Conservation (phyloP, 2,888 invertebrate genomes). For the Carterocephalus palaemon region DNA sequence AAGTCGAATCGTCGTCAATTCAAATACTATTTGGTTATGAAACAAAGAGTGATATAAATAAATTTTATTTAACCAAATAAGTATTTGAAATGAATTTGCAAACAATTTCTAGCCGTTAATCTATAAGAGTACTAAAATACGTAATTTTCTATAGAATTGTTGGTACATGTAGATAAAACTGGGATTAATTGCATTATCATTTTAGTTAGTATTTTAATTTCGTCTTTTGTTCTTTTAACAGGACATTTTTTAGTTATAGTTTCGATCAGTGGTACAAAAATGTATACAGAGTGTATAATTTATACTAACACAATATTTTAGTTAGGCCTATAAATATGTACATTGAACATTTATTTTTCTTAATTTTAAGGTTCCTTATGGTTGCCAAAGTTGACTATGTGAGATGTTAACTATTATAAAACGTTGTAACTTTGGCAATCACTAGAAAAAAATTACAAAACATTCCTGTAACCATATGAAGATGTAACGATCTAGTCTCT, state of each 20-base stretch:
- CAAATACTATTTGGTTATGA: constrained; percentile 18
- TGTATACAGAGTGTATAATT: not conserved
- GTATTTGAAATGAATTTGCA: constrained; percentile 10
- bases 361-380: constrained; percentile 10
- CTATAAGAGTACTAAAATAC: constrained; percentile 24
- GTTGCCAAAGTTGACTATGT: constrained; percentile 22
- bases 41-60: constrained; percentile 7
- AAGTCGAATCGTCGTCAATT: not conserved
- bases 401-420: constrained; percentile 34
- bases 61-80: not conserved
- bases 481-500: constrained; percentile 33
- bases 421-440: constrained; percentile 28
- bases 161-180: constrained; percentile 18
- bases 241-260: not conserved
- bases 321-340: not conserved
- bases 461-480: constrained; percentile 41
- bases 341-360: constrained; percentile 16
- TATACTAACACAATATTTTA: not conserved
- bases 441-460: constrained; percentile 27
- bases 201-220: constrained; percentile 1
- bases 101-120: constrained; percentile 15
- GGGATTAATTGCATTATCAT: constrained; percentile 16
- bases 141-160: constrained; percentile 24
- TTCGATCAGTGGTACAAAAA: constrained; percentile 10
- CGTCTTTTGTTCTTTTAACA: not conserved